Conservation (phyloP, 1,140 invertebrate genomes). For the Micrasema minimum region DNA sequence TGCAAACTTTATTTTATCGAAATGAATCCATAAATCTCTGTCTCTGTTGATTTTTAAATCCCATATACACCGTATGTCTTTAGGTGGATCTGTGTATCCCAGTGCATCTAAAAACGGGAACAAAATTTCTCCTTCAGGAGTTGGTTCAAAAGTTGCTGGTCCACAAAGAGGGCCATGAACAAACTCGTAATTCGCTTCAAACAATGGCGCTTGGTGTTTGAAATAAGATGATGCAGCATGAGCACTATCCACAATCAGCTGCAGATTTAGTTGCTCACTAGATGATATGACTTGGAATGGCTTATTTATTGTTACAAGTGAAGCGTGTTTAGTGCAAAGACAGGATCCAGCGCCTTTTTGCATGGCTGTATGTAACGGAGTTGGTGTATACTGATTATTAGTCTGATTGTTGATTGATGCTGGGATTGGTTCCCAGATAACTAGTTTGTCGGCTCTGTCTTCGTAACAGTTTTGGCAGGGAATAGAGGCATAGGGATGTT, state of each 20-base stretch:
- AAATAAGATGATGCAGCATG: conserved; percentile 88
- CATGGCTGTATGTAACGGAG: conserved; percentile 68
- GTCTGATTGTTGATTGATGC: conserved; percentile 59
- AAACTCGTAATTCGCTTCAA: conserved; percentile 87
- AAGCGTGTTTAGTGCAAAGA: conserved; percentile 72
- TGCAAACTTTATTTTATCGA: conserved; percentile 86
- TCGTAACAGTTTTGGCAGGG: conserved; percentile 85
- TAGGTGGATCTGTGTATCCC: conserved; percentile 78
- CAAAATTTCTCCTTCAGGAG: conserved; percentile 83
- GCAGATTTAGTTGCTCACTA: conserved; percentile 80
- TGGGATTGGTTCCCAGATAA: conserved; percentile 76
- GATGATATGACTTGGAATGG: conserved; percentile 77
- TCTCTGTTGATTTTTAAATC: conserved; percentile 83
- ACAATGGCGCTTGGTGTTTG: conserved; percentile 82
- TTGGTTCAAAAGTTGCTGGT: conserved; percentile 78
- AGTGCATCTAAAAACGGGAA: conserved; percentile 87
- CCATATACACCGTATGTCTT: conserved; percentile 88
- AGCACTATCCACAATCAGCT: conserved; percentile 82
- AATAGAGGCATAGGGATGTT: conserved; percentile 80
- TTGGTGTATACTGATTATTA: conserved; percentile 58
- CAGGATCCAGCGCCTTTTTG: conserved; percentile 69
- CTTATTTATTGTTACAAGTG: conserved; percentile 65
- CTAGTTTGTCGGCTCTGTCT: conserved; percentile 84
- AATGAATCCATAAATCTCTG: conserved; percentile 85
- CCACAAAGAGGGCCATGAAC: conserved; percentile 89